Evolutionary conservation across 2,888 invertebrate genomes (phyloP), one percentile per base, ranked within the genome.

Genomic region (Morpho achilles): DNA sequence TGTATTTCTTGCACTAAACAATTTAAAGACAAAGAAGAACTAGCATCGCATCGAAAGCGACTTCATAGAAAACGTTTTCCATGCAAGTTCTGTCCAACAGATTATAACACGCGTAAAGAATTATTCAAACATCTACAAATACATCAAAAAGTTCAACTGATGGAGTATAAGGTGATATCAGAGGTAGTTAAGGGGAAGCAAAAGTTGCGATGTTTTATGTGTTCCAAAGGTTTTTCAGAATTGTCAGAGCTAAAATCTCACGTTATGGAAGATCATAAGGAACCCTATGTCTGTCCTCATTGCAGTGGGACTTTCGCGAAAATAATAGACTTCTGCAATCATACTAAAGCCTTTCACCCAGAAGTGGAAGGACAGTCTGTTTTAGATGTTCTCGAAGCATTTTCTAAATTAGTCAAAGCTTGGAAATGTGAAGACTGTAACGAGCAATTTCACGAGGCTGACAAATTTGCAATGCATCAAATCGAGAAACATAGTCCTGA

Each of bases 361-460:
- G 82, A 87, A 58, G 77, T 86, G 0, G 85, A 84, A 67, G 84
- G 84, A 0, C 80, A 86, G 52, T 82, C 84, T 0, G 86, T 89
- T 2, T 64, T 90, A 44, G 82, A 87, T 56, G 87, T 87, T 1
- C 66, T 90, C 0, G 85, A 87, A 72, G 88, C 89, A 0, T 88
- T 88, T 58, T 85, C 87, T 0, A 83, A 80, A 62, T 63, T 90
- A 43, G 82, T 87, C 0, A 79, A 84, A 64, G 87, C 87, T n/a
- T 90, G 90, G 90, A 90, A 88, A 64, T 90, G 90, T 52, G 86
- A 87, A n/a, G 87, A 85, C 49, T 90, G 90, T 50, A 81, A 81
- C 1, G 54, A 83, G 8, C 89, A 90, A 59, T 89, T 89, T 52
- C 81, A 86, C 10, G 84, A 87, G 63, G 84, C 87, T 0, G 88